Evolutionary conservation across 1,140 invertebrate species (phyloP), one percentile per base, ranked within the genome.

Genomic region (Riptortus pedestris): DNA sequence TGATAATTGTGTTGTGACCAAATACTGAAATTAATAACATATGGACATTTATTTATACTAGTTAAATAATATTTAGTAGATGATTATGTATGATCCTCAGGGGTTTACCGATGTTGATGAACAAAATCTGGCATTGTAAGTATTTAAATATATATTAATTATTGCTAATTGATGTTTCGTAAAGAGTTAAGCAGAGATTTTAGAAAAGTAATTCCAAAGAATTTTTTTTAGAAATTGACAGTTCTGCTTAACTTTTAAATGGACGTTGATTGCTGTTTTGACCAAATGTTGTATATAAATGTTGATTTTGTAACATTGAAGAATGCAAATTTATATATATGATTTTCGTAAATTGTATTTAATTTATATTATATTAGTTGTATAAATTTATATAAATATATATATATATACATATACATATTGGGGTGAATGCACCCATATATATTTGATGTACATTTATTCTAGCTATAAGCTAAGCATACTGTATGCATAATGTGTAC

Each of bases 211-310:
- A 47, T 47, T 47, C 45, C 45, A 47, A 47, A 47, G 45, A 47
- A 20, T n/a, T 9, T 18, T n/a, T 20, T 47, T 47, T 47, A 22
- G 22, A 47, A 47, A 20, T 38, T 47, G 7, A 47, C 22, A n/a
- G 45, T 18, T 55, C 24, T 55, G 51, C 51, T 55, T 55, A 24
- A 55, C 51, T 24, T 55, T 55, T 12, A 20, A 26, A 26, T 24
- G 20, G 11, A 20, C 43, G 24, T 24, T 55, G 51, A 55, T 55
- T 55, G 51, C 51, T 59, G 57, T 18, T 18, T n/a, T 59, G 28
- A 59, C 57, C 57, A 59, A 59, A 59, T 59, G 33, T 33, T 59
- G 57, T 59, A 59, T 22, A 59, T 59, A 59, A 27, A 29, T 38
- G 57, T 59, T 59, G 57, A 33, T 33, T 59, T 59, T 59, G 57